A percentile compares a stretch with the other conserved stretches of the same genome.
These are phyloP conservation scores for Chrosomus eos DNA, from an alignment of 2,797 vertebrate genomes.

Conservation along the genomic window DNA sequence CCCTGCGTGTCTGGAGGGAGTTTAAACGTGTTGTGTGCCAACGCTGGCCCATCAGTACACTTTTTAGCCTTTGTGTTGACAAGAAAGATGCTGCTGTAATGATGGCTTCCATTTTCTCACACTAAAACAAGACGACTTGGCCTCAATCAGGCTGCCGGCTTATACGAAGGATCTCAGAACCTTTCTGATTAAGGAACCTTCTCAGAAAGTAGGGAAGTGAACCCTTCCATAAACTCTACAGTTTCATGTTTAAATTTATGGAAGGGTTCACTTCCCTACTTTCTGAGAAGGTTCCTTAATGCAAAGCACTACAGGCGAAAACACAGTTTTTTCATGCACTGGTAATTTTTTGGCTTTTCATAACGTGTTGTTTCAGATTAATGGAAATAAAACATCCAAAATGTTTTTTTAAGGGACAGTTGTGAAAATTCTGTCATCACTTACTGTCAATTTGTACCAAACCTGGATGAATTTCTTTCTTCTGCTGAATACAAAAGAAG, in stretches of 20 bases:
- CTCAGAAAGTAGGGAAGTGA: too few species aligned
- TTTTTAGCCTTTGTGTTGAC: constrained; percentile 42
- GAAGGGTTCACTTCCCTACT: constrained; percentile 25
- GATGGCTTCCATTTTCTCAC: constrained; percentile 41
- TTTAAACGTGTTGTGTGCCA: constrained; percentile 32
- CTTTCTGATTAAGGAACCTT: too few species aligned
- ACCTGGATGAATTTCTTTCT: neutral
- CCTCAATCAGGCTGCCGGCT: constrained; percentile 12
- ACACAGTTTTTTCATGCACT: neutral
- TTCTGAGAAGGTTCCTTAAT: constrained; percentile 14
- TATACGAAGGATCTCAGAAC: constrained; percentile 24
- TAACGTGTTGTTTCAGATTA: neutral
- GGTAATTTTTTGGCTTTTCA: neutral
- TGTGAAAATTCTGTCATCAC: neutral
- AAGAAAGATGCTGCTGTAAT: constrained; percentile 38
- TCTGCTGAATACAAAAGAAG: neutral
- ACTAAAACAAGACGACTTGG: constrained; percentile 26
- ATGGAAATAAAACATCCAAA: neutral
- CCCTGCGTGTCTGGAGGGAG: constrained; percentile 53
- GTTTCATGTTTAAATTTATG: constrained; percentile 28
- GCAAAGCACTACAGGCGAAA: neutral
- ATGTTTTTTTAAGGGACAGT: neutral
- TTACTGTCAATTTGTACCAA: neutral
- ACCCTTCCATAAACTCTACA: too few species aligned
- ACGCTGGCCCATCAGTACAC: constrained; percentile 61